Base-by-base conservation (phyloP, 2,888 invertebrate genomes). In the Lasioglossum vierecki region DNA sequence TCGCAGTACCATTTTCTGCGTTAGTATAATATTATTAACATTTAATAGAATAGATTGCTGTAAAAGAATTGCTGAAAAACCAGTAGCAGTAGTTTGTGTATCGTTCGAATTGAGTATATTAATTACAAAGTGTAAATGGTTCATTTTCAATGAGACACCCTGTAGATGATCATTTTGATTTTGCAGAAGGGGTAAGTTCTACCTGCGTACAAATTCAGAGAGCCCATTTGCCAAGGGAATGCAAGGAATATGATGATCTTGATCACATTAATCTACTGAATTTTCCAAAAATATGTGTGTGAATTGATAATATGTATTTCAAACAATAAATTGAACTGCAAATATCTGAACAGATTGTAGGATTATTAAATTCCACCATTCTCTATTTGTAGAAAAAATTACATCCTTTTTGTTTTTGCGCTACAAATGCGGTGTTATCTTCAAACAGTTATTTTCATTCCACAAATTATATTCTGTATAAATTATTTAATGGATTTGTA, bases 121-220 rank as follows among this genome's bases (percentile, higher is more conserved):
- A 46, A 46, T 13, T 15, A 46, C 13, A 13, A 41, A 41, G 8
- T 8, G 39, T 41, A 41, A 41, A 41, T 4, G 15, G 46, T 49
- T 49, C 4, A 22, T 53, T 53, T 53, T 8, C 22, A 53, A 8
- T 8, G 53, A 53, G 53, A 53, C 22, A 53, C 9, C 3, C 22
- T 22, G 53, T 22, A 39, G 1, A 53, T 5, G 6, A 60, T 60
- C 13, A 41, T 41, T 39, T 70, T 11, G 84, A 22, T 30, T 79
- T 91, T n/a, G 76, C 76, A 93, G 93, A 9, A 80, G 60, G 15
- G 93, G 92, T 15, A 84, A 44, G 0, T 92, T 90, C 78, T 93
- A 57, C n/a, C 53, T 78, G 11, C 35, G 0, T 2, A 78, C 77
- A n/a, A 70, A 70, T 41, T 0, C 57, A 11, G 2, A n/a, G 41